phyloP scores from a whole-genome alignment of 2,113 vertebrate species.

The Thymallus thymallus region DNA sequence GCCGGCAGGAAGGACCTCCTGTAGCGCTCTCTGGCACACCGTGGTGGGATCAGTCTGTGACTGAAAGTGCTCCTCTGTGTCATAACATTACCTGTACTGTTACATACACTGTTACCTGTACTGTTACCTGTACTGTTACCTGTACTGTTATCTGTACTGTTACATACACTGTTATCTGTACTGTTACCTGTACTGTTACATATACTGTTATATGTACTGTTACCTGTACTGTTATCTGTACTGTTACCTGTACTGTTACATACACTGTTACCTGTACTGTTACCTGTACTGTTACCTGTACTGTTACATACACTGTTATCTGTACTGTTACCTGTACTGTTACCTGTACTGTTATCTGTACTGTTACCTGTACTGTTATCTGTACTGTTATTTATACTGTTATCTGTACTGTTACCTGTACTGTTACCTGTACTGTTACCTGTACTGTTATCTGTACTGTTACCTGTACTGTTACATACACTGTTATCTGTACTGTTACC shows the following conservation, averaged over 20 bases:
- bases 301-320: background rate
- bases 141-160: background rate
- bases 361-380: slow-evolving; percentile 44
- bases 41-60: no score
- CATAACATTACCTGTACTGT: background rate
- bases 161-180: background rate
- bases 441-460: slow-evolving; percentile 44
- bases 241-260: no score
- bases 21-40: no score
- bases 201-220: slow-evolving; percentile 1
- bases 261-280: background rate
- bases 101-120: background rate
- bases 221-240: slow-evolving; percentile 45
- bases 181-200: slow-evolving; percentile 37
- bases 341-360: background rate
- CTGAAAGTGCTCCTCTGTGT: no score
- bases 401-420: slow-evolving; percentile 46
- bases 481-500: slow-evolving; percentile 36
- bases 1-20: no score
- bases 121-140: slow-evolving; percentile 35
- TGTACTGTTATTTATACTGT: background rate
- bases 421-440: background rate
- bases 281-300: slow-evolving; percentile 45
- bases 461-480: background rate
- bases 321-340: slow-evolving; percentile 46